phyloP scores from a whole-genome alignment of 2,797 vertebrate species.

The Scomberomorus guttatus region DNA sequence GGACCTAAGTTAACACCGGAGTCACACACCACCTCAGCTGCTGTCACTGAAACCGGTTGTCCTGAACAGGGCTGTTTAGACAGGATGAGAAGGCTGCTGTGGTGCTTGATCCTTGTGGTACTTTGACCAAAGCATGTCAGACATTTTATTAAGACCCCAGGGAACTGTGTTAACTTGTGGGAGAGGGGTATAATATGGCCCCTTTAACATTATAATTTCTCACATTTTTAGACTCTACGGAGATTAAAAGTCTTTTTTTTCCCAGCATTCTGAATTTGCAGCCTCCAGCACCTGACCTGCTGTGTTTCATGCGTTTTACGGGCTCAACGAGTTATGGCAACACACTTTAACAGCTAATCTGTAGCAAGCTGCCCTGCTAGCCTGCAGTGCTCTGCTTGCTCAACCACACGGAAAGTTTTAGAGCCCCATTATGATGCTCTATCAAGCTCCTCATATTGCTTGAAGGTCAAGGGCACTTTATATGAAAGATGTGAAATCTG shows the following conservation, averaged over 20 bases:
- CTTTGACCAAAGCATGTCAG: too few relatives aligned
- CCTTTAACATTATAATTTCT: not conserved
- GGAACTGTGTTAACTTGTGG: too few relatives aligned
- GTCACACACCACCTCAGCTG: too few relatives aligned
- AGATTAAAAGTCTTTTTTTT: not conserved
- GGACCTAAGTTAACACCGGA: too few relatives aligned
- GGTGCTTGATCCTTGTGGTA: too few relatives aligned
- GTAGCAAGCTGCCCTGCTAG: constrained; percentile 43
- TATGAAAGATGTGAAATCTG: constrained; percentile 69
- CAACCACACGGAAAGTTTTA: constrained; percentile 69
- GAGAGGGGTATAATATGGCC: too few relatives aligned
- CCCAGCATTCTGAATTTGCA: constrained; percentile 12
- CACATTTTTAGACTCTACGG: not conserved
- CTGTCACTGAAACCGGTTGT: too few relatives aligned
- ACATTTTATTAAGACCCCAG: too few relatives aligned
- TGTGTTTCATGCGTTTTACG: constrained; percentile 60
- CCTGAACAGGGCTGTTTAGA: too few relatives aligned
- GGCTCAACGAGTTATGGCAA: constrained; percentile 58
- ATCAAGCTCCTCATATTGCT: constrained; percentile 57
- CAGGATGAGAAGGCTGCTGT: too few relatives aligned
- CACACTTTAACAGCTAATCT: constrained; percentile 69
- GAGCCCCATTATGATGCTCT: constrained; percentile 65
- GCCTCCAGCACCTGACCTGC: constrained; percentile 32
- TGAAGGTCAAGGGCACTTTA: constrained; percentile 74
- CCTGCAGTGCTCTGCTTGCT: constrained; percentile 49